Evolutionary conservation across 2,797 vertebrate genomes (phyloP), one percentile per base, ranked within the genome.

Genomic region (Microhierax caerulescens): DNA sequence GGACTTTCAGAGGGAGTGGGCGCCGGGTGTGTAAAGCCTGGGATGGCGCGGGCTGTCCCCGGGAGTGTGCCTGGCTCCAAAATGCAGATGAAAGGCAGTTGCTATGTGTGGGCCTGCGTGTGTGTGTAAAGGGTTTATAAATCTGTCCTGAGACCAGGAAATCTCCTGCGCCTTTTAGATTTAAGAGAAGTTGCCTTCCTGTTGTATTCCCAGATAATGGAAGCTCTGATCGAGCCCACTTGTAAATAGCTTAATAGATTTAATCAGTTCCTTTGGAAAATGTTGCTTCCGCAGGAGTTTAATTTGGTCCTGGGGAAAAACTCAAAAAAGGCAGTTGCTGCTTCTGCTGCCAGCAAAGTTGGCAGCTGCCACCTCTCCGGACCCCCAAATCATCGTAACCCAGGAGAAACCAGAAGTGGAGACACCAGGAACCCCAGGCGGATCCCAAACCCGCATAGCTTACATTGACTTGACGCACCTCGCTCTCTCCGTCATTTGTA

Each of bases 161-260:
- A 96, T 88, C 91, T 97, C 93, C 93, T 84, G 96, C 61, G 65
- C 93, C 96, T 97, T 95, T 83, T 57, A 91, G 94, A 94, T 94
- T 95, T 64, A 90, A 94, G 91, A 97, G 96, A 95, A 90, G 91
- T 78, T 92, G 95, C 93, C 85, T 97, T 97, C 96, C 96, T 97
- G 96, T 96, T 97, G 95, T 84, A 96, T 95, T 86, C 94, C 94
- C 95, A 95, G 96, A 97, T 93, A 96, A 91, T 20, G 3, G 3
- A 64, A 10, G 85, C 93, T 94, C 89, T 85, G 95, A 96, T 94
- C 53, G 11, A 96, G 90, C 95, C 93, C 91, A 43, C 90, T 93
- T 92, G 97, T 90, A 97, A 95, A 97, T 78, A 96, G 83, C 93
- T 95, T 86, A 72, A 94, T 86, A 95, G 96, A 95, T 97, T 47